Evolutionary conservation across 2,113 vertebrate genomes (phyloP), one percentile per base, ranked within the genome.

Genomic region (Aphelocoma coerulescens): DNA sequence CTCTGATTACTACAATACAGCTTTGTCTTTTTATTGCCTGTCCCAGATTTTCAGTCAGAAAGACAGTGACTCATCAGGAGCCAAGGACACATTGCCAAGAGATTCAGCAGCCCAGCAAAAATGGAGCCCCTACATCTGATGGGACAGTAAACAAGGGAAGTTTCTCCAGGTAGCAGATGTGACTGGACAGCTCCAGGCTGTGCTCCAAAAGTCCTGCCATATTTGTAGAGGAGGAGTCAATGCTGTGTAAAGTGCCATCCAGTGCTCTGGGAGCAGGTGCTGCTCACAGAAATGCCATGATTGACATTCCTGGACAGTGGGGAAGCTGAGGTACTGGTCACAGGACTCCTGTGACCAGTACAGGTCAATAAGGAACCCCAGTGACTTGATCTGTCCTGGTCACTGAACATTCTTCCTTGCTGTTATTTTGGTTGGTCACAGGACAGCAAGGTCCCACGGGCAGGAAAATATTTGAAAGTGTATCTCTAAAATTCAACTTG

Each of bases 41-140:
- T 52, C 27, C 3, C 32, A 59, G 51, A 10, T 16, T 81, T 77
- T 89, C 48, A 35, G 30, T 39, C 35, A 52, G 54, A 26, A 52
- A 77, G 28, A 27, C 61, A 57, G 13, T 9, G 66, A 16, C 16
- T 62, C 32, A 3, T 3, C 0, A 0, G 48, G 26, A 91, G 16
- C 13, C 13, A 48, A 75, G 71, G 48, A 88, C 18, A 55, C 21
- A 22, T 26, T 61, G 12, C 30, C 48, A 59, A 68, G 67, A 46
- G 4, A 52, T 28, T 86, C 39, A 43, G 21, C 23, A 72, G 19
- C 27, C 35, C 67, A 37, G 39, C 9, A 82, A 74, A 74, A 87
- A 85, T 1, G 2, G 11, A 86, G 30, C 16, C 54, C 28, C 33
- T 72, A 4, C 16, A 9, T 68, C 49, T 69, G 6, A 48, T 0